phyloP scores from a whole-genome alignment of 2,113 vertebrate species.

The Cyrtonyx montezumae region DNA sequence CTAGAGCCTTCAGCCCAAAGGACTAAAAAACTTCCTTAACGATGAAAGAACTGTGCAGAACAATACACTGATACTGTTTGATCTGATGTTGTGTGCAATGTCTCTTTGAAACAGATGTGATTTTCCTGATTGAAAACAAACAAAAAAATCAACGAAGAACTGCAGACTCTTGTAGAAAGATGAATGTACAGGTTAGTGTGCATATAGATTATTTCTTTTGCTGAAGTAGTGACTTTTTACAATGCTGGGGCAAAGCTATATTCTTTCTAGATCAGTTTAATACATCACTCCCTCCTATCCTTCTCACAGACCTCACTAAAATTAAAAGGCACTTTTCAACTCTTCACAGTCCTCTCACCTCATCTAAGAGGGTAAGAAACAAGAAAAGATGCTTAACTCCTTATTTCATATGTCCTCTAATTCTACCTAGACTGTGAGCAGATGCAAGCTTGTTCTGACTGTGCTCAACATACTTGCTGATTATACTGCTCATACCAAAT shows the following conservation, averaged over 20 bases:
- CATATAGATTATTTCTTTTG: not conserved
- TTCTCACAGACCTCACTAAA: not conserved
- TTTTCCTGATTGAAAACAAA: not conserved
- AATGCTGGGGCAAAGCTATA: not conserved
- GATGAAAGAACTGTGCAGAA: not conserved
- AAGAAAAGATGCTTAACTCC: not conserved
- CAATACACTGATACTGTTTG: not conserved
- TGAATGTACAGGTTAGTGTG: not conserved
- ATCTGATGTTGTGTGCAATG: not conserved
- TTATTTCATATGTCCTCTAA: not conserved
- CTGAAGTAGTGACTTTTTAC: not conserved
- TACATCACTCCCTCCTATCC: not conserved
- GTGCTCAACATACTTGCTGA: not conserved
- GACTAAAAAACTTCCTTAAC: not conserved
- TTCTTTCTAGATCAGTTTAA: not conserved
- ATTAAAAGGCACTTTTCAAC: not conserved
- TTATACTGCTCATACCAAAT: not conserved
- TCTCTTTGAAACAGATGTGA: not conserved
- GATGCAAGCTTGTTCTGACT: not conserved
- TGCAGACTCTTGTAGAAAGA: not conserved
- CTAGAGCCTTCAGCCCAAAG: not conserved
- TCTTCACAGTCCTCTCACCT: not conserved
- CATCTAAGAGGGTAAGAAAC: not conserved
- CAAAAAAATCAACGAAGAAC: not conserved
- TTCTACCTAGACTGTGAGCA: fast-evolving